Evolutionary conservation across 2,113 vertebrate genomes (phyloP), one percentile per base, ranked within the genome.

Genomic region (Notiomystis cincta): DNA sequence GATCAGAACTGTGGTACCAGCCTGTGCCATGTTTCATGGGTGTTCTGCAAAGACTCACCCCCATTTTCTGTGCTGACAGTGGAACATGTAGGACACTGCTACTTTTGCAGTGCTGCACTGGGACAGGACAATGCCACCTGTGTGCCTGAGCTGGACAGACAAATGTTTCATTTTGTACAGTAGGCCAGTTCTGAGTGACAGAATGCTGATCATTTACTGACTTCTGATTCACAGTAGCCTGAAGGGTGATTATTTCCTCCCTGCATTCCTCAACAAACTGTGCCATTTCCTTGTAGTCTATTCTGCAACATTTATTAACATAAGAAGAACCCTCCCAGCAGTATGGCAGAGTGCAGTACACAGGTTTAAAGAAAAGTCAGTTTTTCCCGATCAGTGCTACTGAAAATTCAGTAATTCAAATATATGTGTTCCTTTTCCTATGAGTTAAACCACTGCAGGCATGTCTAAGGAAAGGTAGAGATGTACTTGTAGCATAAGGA

Each of bases 121-220:
- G 21, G 45, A 19, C 7, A 10, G 8, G 56, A 0, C 10, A 4
- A 7, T 3, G 28, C 8, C 76, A 7, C 0, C 0, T 2, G 30
- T 27, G 47, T 2, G 10, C 33, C 75, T 33, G 3, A 22, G 30
- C 64, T 44, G 37, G 2, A 9, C 57, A 69, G 35, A 6, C 57
- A 62, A 48, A 27, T 18, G 54, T 33, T 51, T 13, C 45, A 31
- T 67, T 92, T 25, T 35, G 82, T 57, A 10, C 61, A 30, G n/a
- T 0, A 30, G 4, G 6, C 18, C 90, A 67, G 10, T 19, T 61
- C 53, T 60, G 71, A 75, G 38, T 9, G 76, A 44, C 50, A 21
- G 7, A 75, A 62, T 10, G 47, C 38, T 53, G 44, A 70, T 40
- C 60, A 16, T 47, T 73, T 50, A 69, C 42, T 2, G 2, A 42